Conservation (phyloP, 1,140 invertebrate species). For the Drosophila prosaltans region DNA sequence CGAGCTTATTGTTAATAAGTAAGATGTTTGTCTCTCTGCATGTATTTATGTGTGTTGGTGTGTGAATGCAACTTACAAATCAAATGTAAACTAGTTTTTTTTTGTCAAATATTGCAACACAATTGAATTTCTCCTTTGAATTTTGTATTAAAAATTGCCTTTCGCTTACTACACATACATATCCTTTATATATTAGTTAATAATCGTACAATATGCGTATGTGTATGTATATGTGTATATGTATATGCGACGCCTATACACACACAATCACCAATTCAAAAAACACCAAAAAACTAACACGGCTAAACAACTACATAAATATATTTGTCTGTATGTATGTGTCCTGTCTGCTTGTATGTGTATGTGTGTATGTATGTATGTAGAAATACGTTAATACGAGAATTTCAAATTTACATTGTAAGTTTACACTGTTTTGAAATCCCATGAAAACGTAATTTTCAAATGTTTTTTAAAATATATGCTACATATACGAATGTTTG, state of each 20-base stretch:
- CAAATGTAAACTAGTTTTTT: constrained; percentile 23
- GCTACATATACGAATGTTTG: background rate
- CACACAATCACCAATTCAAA: constrained; percentile 71
- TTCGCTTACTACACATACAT: constrained; percentile 63
- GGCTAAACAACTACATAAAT: constrained; percentile 73
- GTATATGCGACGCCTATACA: constrained; percentile 59
- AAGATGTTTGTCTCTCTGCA: constrained; percentile 16
- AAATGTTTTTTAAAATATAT: constrained; percentile 4
- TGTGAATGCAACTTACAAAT: constrained; percentile 64
- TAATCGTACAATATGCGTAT: constrained; percentile 68
- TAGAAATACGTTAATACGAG: constrained; percentile 24
- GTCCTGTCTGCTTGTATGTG: constrained; percentile 17
- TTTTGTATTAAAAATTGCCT: constrained; percentile 64
- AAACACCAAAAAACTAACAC: constrained; percentile 78
- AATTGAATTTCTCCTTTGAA: constrained; percentile 47
- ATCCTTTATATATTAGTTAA: constrained; percentile 71
- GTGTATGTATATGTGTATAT: constrained; percentile 50
- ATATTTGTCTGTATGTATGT: constrained; percentile 41
- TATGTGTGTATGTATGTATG: constrained; percentile 27
- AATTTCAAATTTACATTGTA: constrained; percentile 1
- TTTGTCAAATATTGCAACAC: constrained; percentile 70
- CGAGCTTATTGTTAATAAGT: constrained; percentile 56
- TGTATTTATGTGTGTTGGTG: constrained; percentile 29
- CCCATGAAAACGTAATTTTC: constrained; percentile 2
- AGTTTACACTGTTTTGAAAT: background rate